Evolutionary conservation across 2,797 vertebrate species (phyloP).

Genomic region (Alosa sapidissima): DNA sequence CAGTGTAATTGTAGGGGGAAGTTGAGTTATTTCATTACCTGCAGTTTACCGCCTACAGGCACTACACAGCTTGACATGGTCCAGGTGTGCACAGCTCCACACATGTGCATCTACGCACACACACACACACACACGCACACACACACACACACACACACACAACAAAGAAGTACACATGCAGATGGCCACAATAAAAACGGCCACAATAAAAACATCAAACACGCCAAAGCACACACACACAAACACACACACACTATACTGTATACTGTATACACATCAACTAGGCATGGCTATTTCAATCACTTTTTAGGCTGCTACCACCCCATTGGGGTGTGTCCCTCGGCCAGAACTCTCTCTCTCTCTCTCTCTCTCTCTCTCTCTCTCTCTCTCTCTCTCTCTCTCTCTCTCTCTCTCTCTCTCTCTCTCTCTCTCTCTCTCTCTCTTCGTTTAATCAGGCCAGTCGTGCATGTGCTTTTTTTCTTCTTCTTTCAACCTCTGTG

Average conservation of each 20-base stretch:
- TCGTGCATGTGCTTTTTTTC: constrained; percentile 3
- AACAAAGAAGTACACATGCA: neutral
- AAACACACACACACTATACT: neutral
- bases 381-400: constrained; percentile 29
- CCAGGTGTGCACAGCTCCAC: neutral
- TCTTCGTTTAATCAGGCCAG: constrained; percentile 57
- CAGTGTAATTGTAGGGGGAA: neutral
- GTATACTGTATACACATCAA: neutral
- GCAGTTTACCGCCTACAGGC: neutral
- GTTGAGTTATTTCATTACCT: neutral
- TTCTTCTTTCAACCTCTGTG: constrained; percentile 24
- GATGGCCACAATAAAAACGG: no score
- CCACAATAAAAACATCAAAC: neutral
- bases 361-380: constrained; percentile 32
- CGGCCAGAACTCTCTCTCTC: constrained; percentile 61
- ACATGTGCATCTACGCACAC: neutral
- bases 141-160: neutral
- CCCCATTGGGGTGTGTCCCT: constrained; percentile 63
- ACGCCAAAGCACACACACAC: neutral
- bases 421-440: constrained; percentile 36
- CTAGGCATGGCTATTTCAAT: neutral
- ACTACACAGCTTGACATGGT: neutral
- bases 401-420: constrained; percentile 31
- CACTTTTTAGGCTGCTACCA: neutral
- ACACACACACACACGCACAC: neutral